Evolutionary conservation across 2,888 invertebrate species (phyloP).

Genomic region (Torymus auratus): DNA sequence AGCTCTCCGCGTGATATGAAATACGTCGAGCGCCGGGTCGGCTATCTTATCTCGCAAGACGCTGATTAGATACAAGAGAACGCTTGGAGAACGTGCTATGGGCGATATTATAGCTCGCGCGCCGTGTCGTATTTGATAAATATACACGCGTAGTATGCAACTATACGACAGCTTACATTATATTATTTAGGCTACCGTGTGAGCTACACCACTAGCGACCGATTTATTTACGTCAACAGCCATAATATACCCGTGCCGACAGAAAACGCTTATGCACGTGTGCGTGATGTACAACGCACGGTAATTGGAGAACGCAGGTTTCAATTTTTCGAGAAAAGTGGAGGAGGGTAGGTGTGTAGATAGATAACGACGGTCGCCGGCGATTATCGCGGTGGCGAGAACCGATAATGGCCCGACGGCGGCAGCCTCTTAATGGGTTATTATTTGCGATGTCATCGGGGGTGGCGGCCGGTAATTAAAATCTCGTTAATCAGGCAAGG

Average conservation of each 20-base stretch:
- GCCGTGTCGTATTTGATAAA: constrained; percentile 22
- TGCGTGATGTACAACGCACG: too few species aligned
- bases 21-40: not conserved
- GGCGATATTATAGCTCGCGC: constrained; percentile 27
- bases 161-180: not conserved
- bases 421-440: constrained; percentile 48
- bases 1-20: too few species aligned
- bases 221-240: constrained; percentile 12
- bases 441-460: constrained; percentile 63
- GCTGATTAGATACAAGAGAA: constrained; percentile 50
- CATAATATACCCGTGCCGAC: too few species aligned
- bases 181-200: constrained; percentile 2
- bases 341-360: too few species aligned
- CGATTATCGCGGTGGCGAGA: not conserved
- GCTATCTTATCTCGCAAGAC: constrained; percentile 43
- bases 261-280: not conserved
- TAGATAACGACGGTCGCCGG: too few species aligned
- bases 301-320: not conserved
- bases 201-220: not conserved
- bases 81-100: not conserved
- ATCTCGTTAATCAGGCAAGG: constrained; percentile 64
- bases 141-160: not conserved
- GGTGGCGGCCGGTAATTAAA: constrained; percentile 64
- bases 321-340: not conserved
- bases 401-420: constrained; percentile 14